These are phyloP conservation scores for Patiria pectinifera DNA, from an alignment of 53 echinoderm and acorn worm genomes.

Conservation along the genomic window DNA sequence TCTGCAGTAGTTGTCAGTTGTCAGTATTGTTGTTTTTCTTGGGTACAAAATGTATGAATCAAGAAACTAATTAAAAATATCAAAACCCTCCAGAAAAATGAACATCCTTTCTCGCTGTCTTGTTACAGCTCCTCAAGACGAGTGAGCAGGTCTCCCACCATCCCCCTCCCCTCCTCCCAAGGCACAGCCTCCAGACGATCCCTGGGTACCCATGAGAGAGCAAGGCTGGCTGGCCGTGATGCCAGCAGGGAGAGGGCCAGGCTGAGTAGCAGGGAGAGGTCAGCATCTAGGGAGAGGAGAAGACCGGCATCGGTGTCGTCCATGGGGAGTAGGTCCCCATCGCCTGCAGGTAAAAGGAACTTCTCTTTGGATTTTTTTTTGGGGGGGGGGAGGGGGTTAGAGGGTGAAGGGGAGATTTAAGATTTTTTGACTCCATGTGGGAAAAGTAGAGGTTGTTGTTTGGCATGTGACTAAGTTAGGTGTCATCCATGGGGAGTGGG, in stretches of 20 bases:
- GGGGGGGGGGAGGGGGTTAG: too few species aligned
- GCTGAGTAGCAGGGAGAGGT: constrained; percentile 72
- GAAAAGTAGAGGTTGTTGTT: too few species aligned
- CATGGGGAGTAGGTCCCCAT: constrained; percentile 68
- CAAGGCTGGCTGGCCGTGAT: constrained; percentile 61
- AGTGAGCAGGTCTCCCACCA: constrained; percentile 78
- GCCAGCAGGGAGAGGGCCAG: constrained; percentile 80
- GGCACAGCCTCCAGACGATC: constrained; percentile 66
- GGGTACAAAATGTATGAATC: too few species aligned
- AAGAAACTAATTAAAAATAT: too few species aligned
- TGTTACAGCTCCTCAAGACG: constrained; percentile 68
- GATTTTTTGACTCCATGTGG: too few species aligned
- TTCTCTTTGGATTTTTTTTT: not conserved
- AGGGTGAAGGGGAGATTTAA: too few species aligned
- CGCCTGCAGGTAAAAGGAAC: constrained; percentile 79
- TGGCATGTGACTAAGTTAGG: too few species aligned
- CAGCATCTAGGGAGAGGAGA: constrained; percentile 58
- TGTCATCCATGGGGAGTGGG: too few species aligned
- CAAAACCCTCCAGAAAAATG: too few species aligned
- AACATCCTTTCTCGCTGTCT: not conserved
- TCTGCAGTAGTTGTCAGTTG: too few species aligned
- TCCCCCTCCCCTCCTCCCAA: constrained; percentile 69
- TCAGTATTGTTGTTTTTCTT: too few species aligned
- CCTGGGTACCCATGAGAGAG: constrained; percentile 73
- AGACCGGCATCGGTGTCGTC: constrained; percentile 63